Evolutionary conservation across 2,888 invertebrate species (phyloP).

Genomic region (Drosophila demipolita): DNA sequence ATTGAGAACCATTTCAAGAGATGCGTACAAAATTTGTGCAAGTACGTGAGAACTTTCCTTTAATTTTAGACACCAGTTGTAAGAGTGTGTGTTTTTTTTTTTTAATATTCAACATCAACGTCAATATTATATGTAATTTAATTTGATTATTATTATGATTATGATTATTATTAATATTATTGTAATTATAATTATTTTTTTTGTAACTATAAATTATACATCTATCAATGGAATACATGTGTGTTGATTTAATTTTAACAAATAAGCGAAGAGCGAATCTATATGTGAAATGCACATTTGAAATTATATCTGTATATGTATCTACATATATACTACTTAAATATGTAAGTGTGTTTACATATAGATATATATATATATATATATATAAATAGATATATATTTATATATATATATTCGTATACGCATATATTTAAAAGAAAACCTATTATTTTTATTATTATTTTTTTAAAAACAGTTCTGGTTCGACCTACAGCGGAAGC

Average conservation of each 20-base stretch:
- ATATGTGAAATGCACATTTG: conserved; percentile 70
- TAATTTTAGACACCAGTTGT: conserved; percentile 66
- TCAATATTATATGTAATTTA: conserved; percentile 38
- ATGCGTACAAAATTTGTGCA: conserved; percentile 36
- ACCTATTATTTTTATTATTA: conserved; percentile 69
- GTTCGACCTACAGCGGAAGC: conserved; percentile 32
- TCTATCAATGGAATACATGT: conserved; percentile 37
- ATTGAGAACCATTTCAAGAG: conserved; percentile 60
- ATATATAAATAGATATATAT: conserved; percentile 40
- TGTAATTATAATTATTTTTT: conserved; percentile 35
- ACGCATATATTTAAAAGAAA: conserved; percentile 10
- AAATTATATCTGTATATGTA: conserved; percentile 55
- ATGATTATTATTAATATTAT: conserved; percentile 26
- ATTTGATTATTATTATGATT: conserved; percentile 21
- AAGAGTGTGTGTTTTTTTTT: conserved; percentile 53
- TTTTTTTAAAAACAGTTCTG: conserved; percentile 56
- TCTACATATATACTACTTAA: conserved; percentile 1
- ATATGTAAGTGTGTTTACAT: conserved; percentile 33
- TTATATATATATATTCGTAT: conserved; percentile 7
- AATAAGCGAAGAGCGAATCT: conserved; percentile 55
- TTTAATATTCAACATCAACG: conserved; percentile 10
- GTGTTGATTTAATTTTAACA: conserved; percentile 47
- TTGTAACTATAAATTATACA: conserved; percentile 16
- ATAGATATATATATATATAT: conserved; percentile 52
- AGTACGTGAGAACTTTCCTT: conserved; percentile 65